These are phyloP conservation scores for Poecile atricapillus DNA, from an alignment of 2,113 vertebrate species.

Conservation along the genomic window DNA sequence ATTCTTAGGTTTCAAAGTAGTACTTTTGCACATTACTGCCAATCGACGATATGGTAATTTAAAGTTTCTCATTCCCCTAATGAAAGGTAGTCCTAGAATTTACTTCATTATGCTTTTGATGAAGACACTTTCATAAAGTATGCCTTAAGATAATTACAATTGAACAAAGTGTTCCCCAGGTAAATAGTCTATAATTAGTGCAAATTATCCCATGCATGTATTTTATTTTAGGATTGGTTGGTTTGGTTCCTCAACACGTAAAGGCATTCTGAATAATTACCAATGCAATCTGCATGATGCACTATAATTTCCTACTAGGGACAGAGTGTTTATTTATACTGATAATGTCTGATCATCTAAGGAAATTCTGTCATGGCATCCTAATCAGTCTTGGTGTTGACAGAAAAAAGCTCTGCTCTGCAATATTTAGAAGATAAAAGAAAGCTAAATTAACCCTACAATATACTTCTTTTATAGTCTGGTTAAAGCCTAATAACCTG, in stretches of 20 bases:
- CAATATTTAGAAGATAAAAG: neutral
- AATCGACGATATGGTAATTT: neutral
- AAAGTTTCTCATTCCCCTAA: neutral
- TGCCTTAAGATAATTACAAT: constrained; percentile 34
- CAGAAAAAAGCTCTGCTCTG: neutral
- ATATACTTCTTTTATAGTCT: neutral
- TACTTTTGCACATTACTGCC: neutral
- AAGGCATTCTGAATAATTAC: constrained; percentile 42
- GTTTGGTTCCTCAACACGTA: constrained; percentile 2
- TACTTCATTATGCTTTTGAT: constrained; percentile 7
- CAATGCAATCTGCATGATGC: neutral
- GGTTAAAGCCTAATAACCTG: neutral
- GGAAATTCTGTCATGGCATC: neutral
- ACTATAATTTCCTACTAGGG: constrained; percentile 38
- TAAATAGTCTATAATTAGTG: constrained; percentile 25
- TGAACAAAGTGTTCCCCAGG: constrained; percentile 20
- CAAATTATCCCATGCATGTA: constrained; percentile 16
- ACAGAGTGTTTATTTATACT: constrained; percentile 13
- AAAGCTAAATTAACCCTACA: neutral
- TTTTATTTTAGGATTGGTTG: constrained; percentile 52
- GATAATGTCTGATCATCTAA: neutral
- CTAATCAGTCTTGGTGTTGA: neutral
- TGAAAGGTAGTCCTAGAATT: neutral
- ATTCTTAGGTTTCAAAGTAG: neutral
- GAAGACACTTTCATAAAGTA: neutral